Conservation (phyloP, 2,888 invertebrate genomes). For the Nephrotoma flavescens region DNA sequence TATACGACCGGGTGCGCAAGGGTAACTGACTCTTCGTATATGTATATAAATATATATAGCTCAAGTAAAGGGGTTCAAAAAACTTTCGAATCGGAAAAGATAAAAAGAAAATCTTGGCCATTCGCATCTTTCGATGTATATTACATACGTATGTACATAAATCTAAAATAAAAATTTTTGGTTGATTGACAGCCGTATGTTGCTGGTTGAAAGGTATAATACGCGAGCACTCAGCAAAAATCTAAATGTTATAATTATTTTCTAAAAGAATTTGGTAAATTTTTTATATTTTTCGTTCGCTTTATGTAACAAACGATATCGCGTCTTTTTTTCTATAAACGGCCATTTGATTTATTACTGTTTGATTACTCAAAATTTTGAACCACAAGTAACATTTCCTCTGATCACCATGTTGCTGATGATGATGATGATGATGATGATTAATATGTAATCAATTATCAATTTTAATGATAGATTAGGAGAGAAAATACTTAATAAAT, state of each 20-base stretch:
- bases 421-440: neutral
- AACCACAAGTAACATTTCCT: neutral
- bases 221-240: neutral
- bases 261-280: neutral
- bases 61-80: neutral
- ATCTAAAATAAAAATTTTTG: neutral
- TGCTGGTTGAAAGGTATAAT: neutral
- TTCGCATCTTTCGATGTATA: neutral
- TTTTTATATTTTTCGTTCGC: neutral
- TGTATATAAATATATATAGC: neutral
- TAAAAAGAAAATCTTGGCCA: neutral
- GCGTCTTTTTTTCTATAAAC: neutral
- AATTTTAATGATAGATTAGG: neutral
- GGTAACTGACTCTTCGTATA: neutral
- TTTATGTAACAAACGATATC: neutral
- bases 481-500: neutral
- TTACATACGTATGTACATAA: neutral
- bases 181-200: constrained; percentile 1
- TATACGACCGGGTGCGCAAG: neutral
- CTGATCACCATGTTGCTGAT: neutral
- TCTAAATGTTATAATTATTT: constrained; percentile 3
- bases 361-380: neutral
- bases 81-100: neutral
- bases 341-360: constrained; percentile 2
- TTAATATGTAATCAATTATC: neutral